Conservation (phyloP, 2,888 invertebrate species). For the Tetramorium bicarinatum region DNA sequence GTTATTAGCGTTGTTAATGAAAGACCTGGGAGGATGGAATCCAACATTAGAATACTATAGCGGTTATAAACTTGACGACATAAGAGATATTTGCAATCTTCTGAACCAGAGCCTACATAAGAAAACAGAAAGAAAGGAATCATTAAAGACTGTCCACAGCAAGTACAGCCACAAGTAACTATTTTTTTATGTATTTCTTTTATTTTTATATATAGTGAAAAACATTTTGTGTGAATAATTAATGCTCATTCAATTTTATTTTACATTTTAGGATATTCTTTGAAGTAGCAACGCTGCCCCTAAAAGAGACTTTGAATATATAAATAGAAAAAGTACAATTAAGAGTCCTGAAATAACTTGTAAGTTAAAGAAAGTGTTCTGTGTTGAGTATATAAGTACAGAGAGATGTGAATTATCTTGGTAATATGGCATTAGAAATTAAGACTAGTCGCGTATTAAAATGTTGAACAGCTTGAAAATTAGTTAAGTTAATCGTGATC, state of each 20-base stretch:
- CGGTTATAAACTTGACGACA: constrained; percentile 92
- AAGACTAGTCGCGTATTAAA: constrained; percentile 50
- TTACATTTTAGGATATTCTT: constrained; percentile 91
- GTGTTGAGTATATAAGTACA: constrained; percentile 49
- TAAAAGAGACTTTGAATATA: constrained; percentile 86
- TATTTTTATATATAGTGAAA: not conserved
- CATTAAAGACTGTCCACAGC: constrained; percentile 94
- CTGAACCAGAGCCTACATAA: constrained; percentile 93
- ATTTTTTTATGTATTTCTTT: not conserved
- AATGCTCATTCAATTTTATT: too few species aligned
- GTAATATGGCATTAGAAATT: not conserved
- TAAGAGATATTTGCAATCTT: constrained; percentile 90
- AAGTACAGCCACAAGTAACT: constrained; percentile 96
- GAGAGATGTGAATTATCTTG: not conserved
- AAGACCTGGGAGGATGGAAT: constrained; percentile 91
- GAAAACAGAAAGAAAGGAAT: constrained; percentile 90
- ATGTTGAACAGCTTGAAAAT: constrained; percentile 48
- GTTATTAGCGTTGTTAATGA: constrained; percentile 95
- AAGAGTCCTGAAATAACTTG: constrained; percentile 63
- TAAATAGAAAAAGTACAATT: constrained; percentile 73
- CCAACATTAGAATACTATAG: constrained; percentile 93
- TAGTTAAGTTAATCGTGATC: constrained; percentile 21
- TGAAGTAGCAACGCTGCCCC: constrained; percentile 95
- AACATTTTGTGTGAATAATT: not conserved
- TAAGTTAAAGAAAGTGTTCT: constrained; percentile 41